phyloP scores from a whole-genome alignment of 2,113 vertebrate genomes.

The Lagopus muta region DNA sequence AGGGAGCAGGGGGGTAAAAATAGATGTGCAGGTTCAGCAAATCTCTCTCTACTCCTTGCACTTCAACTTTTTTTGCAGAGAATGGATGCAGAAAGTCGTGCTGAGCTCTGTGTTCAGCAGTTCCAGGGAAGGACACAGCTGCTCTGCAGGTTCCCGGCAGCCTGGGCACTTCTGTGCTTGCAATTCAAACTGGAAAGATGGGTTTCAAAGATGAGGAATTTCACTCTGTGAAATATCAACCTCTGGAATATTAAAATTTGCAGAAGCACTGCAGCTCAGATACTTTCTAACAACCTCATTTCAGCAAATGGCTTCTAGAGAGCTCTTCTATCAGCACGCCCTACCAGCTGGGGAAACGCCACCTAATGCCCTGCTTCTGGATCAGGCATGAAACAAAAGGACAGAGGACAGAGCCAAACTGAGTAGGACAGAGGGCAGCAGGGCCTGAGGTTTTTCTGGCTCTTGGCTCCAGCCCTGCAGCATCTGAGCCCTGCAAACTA shows the following conservation, averaged over 20 bases:
- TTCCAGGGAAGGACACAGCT: background rate
- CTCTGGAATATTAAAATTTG: constrained; percentile 25
- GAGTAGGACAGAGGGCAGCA: background rate
- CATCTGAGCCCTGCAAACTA: background rate
- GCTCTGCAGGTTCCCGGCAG: background rate
- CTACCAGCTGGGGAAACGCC: background rate
- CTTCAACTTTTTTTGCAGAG: background rate
- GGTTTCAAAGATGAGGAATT: constrained; percentile 53
- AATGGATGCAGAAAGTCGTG: background rate
- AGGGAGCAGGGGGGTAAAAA: constrained; percentile 50
- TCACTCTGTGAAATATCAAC: constrained; percentile 23
- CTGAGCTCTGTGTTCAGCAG: constrained; percentile 16
- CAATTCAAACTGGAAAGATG: background rate
- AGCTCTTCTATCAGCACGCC: background rate
- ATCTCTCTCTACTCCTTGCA: background rate
- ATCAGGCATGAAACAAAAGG: background rate
- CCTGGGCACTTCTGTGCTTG: background rate
- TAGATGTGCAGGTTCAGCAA: constrained; percentile 68
- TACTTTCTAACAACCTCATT: background rate
- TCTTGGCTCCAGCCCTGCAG: accelerated
- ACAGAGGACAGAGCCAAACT: accelerated
- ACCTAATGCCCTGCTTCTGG: accelerated
- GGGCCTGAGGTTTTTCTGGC: background rate
- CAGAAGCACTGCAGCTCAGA: background rate
- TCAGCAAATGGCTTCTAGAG: background rate